A percentile compares a stretch with the other conserved stretches of the same genome.
These are phyloP conservation scores for Syrphus vitripennis DNA, from an alignment of 2,888 invertebrate genomes.

Conservation along the genomic window DNA sequence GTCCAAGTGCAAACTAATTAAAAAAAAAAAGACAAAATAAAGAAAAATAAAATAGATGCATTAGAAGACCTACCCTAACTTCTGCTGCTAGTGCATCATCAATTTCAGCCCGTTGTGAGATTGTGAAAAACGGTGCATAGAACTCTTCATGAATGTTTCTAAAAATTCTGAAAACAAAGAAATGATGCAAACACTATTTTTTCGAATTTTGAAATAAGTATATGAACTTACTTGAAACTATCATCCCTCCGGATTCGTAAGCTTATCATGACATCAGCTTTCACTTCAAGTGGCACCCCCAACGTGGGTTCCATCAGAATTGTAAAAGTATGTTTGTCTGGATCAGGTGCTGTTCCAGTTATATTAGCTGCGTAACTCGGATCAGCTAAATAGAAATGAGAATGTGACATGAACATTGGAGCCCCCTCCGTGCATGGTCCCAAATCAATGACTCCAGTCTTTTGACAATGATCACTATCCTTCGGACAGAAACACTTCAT, in stretches of 20 bases:
- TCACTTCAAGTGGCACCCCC: constrained; percentile 88
- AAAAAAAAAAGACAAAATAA: neutral
- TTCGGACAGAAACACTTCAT: constrained; percentile 86
- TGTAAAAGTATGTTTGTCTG: constrained; percentile 84
- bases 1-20: constrained; percentile 74
- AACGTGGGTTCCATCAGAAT: constrained; percentile 88
- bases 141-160: constrained; percentile 79
- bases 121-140: constrained; percentile 88
- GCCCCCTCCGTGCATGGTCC: constrained; percentile 88
- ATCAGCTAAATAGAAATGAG: constrained; percentile 90
- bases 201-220: neutral
- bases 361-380: constrained; percentile 84
- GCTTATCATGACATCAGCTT: constrained; percentile 89
- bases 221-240: constrained; percentile 82
- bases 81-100: constrained; percentile 82
- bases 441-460: constrained; percentile 86
- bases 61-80: constrained; percentile 68
- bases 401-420: constrained; percentile 90
- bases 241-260: constrained; percentile 82
- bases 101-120: constrained; percentile 84
- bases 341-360: constrained; percentile 85
- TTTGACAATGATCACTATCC: constrained; percentile 79
- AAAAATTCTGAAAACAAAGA: constrained; percentile 81
- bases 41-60: neutral
- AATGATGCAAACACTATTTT: neutral